These are phyloP conservation scores for Dendrophyllia cribrosa DNA, from an alignment of 64 coral and sea anemone species.

Conservation along the genomic window DNA sequence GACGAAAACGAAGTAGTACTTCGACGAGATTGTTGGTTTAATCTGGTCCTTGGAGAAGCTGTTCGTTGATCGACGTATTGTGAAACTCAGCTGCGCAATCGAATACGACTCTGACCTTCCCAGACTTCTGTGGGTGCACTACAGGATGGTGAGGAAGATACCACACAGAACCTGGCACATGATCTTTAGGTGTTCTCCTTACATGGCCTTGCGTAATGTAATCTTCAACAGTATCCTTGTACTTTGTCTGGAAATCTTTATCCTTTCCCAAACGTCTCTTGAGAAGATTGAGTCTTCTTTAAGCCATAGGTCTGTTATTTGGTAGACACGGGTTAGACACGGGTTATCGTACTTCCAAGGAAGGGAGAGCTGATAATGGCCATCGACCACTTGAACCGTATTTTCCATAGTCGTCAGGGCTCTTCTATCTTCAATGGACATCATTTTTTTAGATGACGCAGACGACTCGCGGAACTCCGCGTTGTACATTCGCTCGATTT, in stretches of 20 bases:
- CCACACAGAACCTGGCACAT: neutral
- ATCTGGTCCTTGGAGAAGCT: constrained; percentile 60
- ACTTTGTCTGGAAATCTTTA: constrained; percentile 19
- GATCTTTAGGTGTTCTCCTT: neutral
- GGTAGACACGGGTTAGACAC: constrained; percentile 1
- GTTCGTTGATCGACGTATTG: constrained; percentile 26
- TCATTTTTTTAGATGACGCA: neutral
- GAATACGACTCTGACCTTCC: constrained; percentile 41
- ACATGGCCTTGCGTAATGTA: constrained; percentile 53
- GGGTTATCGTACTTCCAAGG: constrained; percentile 34
- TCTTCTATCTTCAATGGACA: constrained; percentile 60
- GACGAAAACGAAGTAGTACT: constrained; percentile 55
- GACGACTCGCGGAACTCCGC: constrained; percentile 24
- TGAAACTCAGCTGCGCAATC: constrained; percentile 42
- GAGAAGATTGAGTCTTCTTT: constrained; percentile 36
- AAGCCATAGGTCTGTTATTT: constrained; percentile 51
- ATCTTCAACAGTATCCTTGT: constrained; percentile 44
- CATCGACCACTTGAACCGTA: constrained; percentile 19
- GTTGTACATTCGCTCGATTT: constrained; percentile 42
- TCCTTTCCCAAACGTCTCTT: constrained; percentile 32
- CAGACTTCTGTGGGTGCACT: constrained; percentile 26
- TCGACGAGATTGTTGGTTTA: constrained; percentile 36
- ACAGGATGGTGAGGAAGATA: constrained; percentile 52
- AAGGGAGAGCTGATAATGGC: constrained; percentile 66
- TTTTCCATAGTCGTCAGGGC: constrained; percentile 44